These are phyloP conservation scores for Porites australiensis DNA, from an alignment of 64 coral and sea anemone genomes.

Conservation along the genomic window DNA sequence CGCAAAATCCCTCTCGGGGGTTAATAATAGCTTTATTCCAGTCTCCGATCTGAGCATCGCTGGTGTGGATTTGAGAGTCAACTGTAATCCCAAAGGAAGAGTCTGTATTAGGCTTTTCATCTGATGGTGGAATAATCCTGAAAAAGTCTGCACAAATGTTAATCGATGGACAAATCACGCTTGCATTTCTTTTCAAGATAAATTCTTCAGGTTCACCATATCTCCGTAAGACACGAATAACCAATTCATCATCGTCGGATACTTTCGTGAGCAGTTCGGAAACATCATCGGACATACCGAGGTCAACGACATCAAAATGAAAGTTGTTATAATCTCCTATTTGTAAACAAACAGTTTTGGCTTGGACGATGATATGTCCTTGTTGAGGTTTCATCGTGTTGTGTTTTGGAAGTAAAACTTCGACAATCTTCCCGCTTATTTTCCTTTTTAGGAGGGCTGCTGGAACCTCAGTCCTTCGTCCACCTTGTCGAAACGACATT, in stretches of 20 bases:
- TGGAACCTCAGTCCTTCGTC: no score
- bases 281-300: not conserved
- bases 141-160: slow-evolving; percentile 1
- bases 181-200: not conserved
- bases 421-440: no score
- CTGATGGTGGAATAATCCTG: not conserved
- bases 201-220: not conserved
- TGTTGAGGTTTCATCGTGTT: no score
- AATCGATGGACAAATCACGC: not conserved
- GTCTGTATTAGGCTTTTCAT: not conserved
- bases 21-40: not conserved
- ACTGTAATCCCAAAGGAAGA: no score
- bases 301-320: not conserved
- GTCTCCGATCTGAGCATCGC: slow-evolving; percentile 1
- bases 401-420: no score
- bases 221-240: slow-evolving; percentile 6
- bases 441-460: no score
- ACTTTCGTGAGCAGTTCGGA: slow-evolving; percentile 23
- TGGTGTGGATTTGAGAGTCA: not conserved
- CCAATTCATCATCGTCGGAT: slow-evolving; percentile 3
- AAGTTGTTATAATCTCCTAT: not conserved
- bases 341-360: no score
- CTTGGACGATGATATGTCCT: no score
- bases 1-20: no score
- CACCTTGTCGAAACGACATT: no score